These are phyloP conservation scores for Diloba caeruleocephala DNA, from an alignment of 2,888 invertebrate species.

Conservation along the genomic window DNA sequence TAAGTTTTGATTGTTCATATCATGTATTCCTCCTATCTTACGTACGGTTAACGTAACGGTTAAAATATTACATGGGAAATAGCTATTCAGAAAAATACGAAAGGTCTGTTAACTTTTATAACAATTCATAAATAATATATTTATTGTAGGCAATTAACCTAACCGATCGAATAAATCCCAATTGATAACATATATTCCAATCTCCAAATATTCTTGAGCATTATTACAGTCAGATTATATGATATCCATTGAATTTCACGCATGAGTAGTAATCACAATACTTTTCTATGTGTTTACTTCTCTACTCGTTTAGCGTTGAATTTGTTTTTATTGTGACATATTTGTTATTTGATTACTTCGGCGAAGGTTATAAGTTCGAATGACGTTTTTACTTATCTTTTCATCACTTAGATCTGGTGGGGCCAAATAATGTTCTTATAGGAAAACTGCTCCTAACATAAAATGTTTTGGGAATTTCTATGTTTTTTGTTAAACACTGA, in stretches of 20 bases:
- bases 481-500: conserved; percentile 4
- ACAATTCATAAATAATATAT: too few relatives aligned
- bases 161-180: neutral
- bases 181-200: neutral
- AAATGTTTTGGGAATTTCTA: too few relatives aligned
- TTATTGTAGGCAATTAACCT: too few relatives aligned
- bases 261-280: conserved; percentile 24
- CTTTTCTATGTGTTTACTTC: conserved; percentile 37
- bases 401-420: conserved; percentile 24
- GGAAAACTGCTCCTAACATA: conserved; percentile 7
- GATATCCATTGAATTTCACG: conserved; percentile 27
- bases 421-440: conserved; percentile 16
- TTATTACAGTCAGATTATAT: conserved; percentile 25
- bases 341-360: conserved; percentile 36
- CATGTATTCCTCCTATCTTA: neutral
- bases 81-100: too few relatives aligned
- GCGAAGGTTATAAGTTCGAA: conserved; percentile 33
- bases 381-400: conserved; percentile 30
- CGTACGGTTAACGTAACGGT: too few relatives aligned
- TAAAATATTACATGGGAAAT: too few relatives aligned
- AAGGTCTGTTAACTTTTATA: too few relatives aligned
- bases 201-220: conserved; percentile 22
- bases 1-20: conserved; percentile 5
- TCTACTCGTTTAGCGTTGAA: conserved; percentile 33
- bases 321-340: conserved; percentile 33